phyloP scores from a whole-genome alignment of 2,113 vertebrate genomes.

The Drymodes brunneopygia region DNA sequence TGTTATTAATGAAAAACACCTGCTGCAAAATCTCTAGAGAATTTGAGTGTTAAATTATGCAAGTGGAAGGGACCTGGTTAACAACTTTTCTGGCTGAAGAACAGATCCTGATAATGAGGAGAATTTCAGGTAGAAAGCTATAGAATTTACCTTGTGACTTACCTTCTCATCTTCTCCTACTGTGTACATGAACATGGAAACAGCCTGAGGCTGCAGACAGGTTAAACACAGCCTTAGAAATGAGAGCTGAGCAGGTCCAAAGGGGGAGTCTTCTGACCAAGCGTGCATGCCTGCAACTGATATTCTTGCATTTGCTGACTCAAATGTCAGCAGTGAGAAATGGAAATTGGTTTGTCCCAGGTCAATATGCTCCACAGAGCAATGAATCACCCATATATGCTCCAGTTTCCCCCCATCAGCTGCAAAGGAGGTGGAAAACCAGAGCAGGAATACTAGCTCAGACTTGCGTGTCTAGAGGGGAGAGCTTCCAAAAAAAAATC shows the following conservation, averaged over 20 bases:
- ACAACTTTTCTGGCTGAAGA: background rate
- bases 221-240: background rate
- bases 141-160: background rate
- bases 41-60: background rate
- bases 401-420: background rate
- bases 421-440: background rate
- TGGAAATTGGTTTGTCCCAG: background rate
- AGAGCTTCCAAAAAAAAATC: background rate
- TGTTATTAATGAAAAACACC: background rate
- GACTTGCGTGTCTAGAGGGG: background rate
- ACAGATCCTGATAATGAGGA: background rate
- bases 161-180: background rate
- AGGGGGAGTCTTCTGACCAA: background rate
- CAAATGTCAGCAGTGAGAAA: background rate
- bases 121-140: background rate
- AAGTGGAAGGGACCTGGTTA: background rate
- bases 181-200: background rate
- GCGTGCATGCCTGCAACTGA: fast-evolving
- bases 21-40: background rate
- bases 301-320: background rate
- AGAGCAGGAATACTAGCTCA: background rate
- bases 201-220: background rate
- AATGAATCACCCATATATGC: background rate
- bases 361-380: background rate
- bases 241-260: background rate